These are phyloP conservation scores for Triplophysa tibetana DNA, from an alignment of 2,113 vertebrate species.

Conservation along the genomic window DNA sequence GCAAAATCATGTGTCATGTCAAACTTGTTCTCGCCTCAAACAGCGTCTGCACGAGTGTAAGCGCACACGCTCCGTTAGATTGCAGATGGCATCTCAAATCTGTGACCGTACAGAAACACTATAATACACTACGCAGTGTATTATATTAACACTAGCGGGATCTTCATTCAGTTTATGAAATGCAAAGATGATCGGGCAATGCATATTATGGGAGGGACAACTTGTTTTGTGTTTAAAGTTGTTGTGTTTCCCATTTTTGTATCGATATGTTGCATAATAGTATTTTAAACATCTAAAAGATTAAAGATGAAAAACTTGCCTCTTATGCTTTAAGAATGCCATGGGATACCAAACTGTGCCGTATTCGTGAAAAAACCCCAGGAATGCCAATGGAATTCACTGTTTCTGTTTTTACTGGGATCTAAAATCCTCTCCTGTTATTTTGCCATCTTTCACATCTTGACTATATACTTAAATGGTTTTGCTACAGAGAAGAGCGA, in stretches of 20 bases:
- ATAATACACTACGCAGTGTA: no score
- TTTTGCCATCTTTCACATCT: constrained; percentile 62
- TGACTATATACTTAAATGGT: constrained; percentile 52
- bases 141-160: neutral
- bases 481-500: constrained; percentile 44
- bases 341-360: no score
- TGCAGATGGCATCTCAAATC: neutral
- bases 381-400: no score
- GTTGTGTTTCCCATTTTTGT: no score
- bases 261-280: no score
- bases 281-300: no score
- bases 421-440: constrained; percentile 40
- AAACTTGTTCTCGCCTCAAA: neutral
- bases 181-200: no score
- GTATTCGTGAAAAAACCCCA: neutral
- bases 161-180: neutral
- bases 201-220: no score
- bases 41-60: neutral
- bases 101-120: neutral
- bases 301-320: no score
- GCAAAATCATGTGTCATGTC: constrained; percentile 25
- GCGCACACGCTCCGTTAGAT: neutral
- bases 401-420: neutral
- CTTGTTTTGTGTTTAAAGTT: no score
- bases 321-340: no score